These are phyloP conservation scores for Setophaga coronata DNA, from an alignment of 2,113 vertebrate genomes.

Conservation along the genomic window DNA sequence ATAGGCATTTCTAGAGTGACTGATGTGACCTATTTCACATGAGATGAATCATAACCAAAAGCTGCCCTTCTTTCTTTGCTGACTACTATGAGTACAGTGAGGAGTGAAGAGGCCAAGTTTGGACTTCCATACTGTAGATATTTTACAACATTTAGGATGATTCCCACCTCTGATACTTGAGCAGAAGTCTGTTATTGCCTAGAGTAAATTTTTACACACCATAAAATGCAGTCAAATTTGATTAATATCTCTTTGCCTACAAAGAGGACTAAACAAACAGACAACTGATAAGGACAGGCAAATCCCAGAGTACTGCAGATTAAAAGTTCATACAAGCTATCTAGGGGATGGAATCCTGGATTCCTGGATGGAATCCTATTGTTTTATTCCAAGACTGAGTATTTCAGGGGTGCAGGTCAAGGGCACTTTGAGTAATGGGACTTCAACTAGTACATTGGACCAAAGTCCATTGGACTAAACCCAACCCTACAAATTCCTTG, in stretches of 20 bases:
- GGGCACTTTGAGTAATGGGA: not conserved
- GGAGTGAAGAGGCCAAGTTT: not conserved
- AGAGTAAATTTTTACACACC: not conserved
- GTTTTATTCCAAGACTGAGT: not conserved
- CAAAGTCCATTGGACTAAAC: not conserved
- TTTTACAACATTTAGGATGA: not conserved
- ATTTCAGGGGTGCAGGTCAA: not conserved
- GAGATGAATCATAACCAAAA: not conserved
- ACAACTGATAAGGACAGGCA: not conserved
- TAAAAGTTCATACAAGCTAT: not conserved
- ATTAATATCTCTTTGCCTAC: not conserved
- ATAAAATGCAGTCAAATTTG: slow-evolving; percentile 1
- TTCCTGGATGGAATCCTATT: not conserved
- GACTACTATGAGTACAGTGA: not conserved
- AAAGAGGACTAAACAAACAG: not conserved
- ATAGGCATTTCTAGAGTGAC: not conserved
- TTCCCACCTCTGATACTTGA: not conserved
- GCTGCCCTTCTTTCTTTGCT: not conserved
- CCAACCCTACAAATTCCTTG: not conserved
- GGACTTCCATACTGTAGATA: not conserved
- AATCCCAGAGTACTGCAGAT: not conserved
- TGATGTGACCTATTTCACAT: not conserved
- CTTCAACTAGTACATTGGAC: not conserved
- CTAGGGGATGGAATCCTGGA: not conserved
- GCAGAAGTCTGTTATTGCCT: not conserved